Base-by-base conservation (phyloP, 2,888 invertebrate species). In the Campoplex nolae region DNA sequence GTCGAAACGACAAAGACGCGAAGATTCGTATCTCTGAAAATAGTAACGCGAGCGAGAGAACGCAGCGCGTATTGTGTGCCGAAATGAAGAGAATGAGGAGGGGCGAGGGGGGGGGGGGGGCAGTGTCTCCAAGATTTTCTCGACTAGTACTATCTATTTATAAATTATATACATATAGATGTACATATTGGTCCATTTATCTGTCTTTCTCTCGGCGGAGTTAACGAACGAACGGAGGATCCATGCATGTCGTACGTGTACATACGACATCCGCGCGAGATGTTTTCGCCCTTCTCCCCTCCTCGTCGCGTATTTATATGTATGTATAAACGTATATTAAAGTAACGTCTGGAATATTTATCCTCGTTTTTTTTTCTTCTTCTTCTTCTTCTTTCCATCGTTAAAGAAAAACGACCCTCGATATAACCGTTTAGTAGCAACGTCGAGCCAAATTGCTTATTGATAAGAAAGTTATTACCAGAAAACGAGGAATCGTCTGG, bases 21-120 rank as follows among this genome's bases (percentile, higher is more conserved):
- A 76, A 77, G 73, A 77, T 92, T 92, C 89, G 90, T 93, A 93
- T 93, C 92, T 92, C 94, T 91, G 93, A 93, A 93, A 94, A 94
- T 94, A 94, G 93, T 92, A 92, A 90, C 90, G 90, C 88, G 90
- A 89, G 90, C 88, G 90, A 89, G 90, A 65, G 54, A 76, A 58
- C 73, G 88, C 89, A 85, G 88, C 35, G 51, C 83, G 91, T 91
- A 91, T 92, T 92, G 91, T 88, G 83, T 88, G 83, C 74, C 65
- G 56, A 54, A 65, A 73, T 48, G 78, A 81, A 56, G 68, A 73
- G 42, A 54, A 74, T 35, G 70, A 83, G 82, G 83, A 23, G 23
- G 23, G 23, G 23, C 23, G n/a, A 23, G 0, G 23, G 23, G 23
- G 23, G 23, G 23, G 23, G 23, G 0, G 23, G 23, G 0, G 83